Evolutionary conservation across 2,113 vertebrate species (phyloP), one percentile per base, ranked within the genome.

Genomic region (Petrocephalus zakoni): DNA sequence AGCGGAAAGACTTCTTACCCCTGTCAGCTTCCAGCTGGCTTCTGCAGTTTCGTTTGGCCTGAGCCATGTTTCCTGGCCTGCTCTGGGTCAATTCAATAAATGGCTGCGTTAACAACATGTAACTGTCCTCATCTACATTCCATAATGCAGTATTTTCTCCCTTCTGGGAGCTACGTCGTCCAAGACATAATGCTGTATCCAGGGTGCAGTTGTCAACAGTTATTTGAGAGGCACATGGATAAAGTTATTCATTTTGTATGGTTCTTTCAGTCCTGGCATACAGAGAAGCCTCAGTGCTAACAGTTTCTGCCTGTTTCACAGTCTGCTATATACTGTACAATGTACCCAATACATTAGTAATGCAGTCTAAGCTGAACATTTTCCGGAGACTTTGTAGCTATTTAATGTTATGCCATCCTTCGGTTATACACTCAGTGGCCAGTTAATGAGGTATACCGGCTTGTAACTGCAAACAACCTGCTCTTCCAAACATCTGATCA

Each of bases 91-190:
- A 21, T 52, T 55, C 52, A 86, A 29, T 86, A 53, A 53, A 85
- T 34, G 9, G 15, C 49, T 34, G n/a, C 34, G 52, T 86, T 55
- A 37, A 55, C 52, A 56, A 34, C 25, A 86, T 55, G 25, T 86
- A 34, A 29, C 49, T 55, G 52, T 86, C 22, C 83, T 86, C 49
- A 55, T 55, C 84, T 19, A 29, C 25, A 15, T 55, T 53, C 84
- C 52, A 49, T 86, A 55, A 86, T 86, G 84, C 84, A 55, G 21
- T 17, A 56, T 55, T 86, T 55, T 55, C 15, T 55, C 84, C 84
- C 25, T 86, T 25, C 22, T 53, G 47, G 84, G 84, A 53, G 84
- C 52, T 55, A 6, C 17, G 1, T 37, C 52, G 15, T 53, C 22
- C 51, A 86, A 49, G 46, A 34, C 29, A 55, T 86, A 34, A 86